phyloP scores from a whole-genome alignment of 2,113 vertebrate genomes.

The Chitala chitala region DNA sequence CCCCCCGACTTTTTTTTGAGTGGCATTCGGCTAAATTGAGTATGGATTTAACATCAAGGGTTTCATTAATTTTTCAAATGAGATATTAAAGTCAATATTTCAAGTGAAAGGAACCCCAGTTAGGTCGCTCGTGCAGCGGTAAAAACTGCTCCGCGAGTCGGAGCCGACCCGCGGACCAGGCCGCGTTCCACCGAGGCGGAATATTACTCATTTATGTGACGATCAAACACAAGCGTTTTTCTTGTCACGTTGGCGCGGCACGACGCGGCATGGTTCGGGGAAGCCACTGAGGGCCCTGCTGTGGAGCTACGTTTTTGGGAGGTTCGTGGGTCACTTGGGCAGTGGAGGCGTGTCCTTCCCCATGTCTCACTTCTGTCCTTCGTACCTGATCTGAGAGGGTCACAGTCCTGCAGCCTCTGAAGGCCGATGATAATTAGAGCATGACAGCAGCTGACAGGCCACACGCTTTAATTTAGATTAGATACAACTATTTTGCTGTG shows the following conservation, averaged over 20 bases:
- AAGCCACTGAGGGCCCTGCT: neutral
- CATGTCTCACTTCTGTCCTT: constrained; percentile 25
- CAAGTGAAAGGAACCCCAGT: constrained; percentile 97
- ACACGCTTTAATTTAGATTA: constrained; percentile 24
- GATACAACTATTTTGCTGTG: constrained; percentile 21
- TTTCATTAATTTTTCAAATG: constrained; percentile 99
- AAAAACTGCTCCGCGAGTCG: constrained; percentile 74
- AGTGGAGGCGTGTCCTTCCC: neutral
- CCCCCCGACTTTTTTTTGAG: constrained; percentile 93
- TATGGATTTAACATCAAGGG: constrained; percentile 99
- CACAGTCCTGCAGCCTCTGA: constrained; percentile 28
- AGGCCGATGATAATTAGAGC: constrained; percentile 38
- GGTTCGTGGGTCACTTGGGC: no score
- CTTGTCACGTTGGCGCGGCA: constrained; percentile 16
- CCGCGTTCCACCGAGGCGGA: constrained; percentile 75
- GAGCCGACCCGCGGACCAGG: constrained; percentile 69
- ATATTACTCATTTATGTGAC: constrained; percentile 82
- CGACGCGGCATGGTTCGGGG: neutral
- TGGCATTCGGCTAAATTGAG: constrained; percentile 99
- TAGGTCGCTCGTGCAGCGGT: constrained; percentile 84
- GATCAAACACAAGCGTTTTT: constrained; percentile 75
- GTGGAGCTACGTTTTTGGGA: neutral
- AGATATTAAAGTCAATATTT: constrained; percentile 99
- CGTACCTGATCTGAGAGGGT: constrained; percentile 39
- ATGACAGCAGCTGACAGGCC: constrained; percentile 31